Base-by-base conservation (phyloP, 2,888 invertebrate species). In the Pachydiplax longipennis region DNA sequence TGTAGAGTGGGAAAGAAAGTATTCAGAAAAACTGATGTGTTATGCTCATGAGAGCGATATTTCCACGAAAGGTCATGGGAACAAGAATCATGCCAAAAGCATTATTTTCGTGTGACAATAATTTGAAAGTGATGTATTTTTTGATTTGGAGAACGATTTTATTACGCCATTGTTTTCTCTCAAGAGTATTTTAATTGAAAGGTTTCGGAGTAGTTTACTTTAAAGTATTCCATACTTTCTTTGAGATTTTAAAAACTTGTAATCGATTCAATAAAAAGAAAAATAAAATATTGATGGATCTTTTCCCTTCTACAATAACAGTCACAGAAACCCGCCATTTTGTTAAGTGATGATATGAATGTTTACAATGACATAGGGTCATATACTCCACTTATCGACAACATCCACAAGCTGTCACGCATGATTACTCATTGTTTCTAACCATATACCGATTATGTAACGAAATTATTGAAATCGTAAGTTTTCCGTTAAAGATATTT, bases 291-390 rank as follows among this genome's bases (percentile, higher is more conserved):
- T 87, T 87, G 87, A 61, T 48, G 37, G 61, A 37, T 87, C 61
- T 58, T 61, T 58, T 87, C 35, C 61, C 80, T 40, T 44, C 81
- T 35, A 37, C 81, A 90, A 80, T 81, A 58, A 81, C 81, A 61
- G 61, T 81, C 81, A 90, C 81, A 81, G 90, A 80, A 81, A 81
- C 81, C 91, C 91, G 80, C 91, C 91, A 91, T 91, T 91, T 91
- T 91, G 91, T 91, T 81, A 73, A 91, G 82, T 91, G 83, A 83
- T 81, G 81, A 65, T 91, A 91, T 91, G 73, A 83, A 81, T 82
- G 73, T 90, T 90, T 80, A 53, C 58, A 91, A 13, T 25, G 91
- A 91, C 65, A 90, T 90, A 44, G 83, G 81, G 91, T 48, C 35
- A 81, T n/a, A 48, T 37, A 48, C 87, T 65, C 35, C 18, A 37